Conservation (phyloP, 2,797 vertebrate species). For the Prunella strophiata region DNA sequence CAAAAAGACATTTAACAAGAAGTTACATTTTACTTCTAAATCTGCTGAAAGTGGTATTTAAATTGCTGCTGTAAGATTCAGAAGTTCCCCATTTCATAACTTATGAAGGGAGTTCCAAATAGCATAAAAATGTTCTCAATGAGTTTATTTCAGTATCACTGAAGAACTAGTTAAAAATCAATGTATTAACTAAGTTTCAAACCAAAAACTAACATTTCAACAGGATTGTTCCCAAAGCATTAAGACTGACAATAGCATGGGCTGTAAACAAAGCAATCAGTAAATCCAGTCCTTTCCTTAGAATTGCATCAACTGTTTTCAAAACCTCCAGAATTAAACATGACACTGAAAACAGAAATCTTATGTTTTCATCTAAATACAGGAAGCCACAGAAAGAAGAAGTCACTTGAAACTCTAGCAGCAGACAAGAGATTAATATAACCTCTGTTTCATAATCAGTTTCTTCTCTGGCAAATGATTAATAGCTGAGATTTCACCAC, state of each 20-base stretch:
- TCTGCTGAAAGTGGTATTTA: background rate
- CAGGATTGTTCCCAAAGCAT: background rate
- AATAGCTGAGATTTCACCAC: background rate
- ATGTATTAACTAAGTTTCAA: background rate
- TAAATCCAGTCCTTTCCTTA: background rate
- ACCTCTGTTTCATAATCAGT: background rate
- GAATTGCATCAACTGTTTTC: background rate
- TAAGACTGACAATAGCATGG: background rate
- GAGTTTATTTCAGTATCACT: background rate
- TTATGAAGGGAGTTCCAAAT: background rate
- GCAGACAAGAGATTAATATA: background rate
- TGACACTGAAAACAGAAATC: background rate
- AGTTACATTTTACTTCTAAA: background rate
- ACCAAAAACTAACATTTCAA: background rate
- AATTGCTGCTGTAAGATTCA: background rate
- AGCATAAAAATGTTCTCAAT: background rate
- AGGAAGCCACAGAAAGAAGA: background rate
- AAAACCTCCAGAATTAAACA: background rate
- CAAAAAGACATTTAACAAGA: background rate
- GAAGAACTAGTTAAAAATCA: background rate
- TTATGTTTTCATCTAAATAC: background rate
- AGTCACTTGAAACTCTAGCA: background rate
- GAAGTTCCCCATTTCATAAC: background rate
- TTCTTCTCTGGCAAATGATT: background rate
- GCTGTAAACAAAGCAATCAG: background rate